These are phyloP conservation scores for Ceyx cyanopectus DNA, from an alignment of 2,113 vertebrate genomes.

Conservation along the genomic window DNA sequence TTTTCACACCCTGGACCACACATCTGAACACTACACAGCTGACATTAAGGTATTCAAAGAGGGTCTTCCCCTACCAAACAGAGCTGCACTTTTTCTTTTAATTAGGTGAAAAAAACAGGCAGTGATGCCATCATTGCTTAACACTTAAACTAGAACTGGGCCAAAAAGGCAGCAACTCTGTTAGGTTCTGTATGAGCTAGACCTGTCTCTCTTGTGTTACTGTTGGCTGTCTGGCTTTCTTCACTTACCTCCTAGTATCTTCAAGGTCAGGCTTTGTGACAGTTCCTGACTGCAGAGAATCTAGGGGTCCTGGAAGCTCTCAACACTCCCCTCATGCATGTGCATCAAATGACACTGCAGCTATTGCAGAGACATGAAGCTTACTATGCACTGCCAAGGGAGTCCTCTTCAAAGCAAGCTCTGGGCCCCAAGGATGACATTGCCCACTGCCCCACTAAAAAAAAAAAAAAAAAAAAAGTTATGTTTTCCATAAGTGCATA, in stretches of 20 bases:
- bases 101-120: neutral
- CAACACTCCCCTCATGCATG: no score
- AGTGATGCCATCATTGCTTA: neutral
- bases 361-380: neutral
- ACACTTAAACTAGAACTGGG: neutral
- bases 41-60: neutral
- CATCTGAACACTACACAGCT: neutral
- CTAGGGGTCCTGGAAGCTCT: neutral
- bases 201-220: neutral
- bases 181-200: neutral
- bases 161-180: neutral
- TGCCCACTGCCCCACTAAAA: neutral
- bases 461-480: neutral
- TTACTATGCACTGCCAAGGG: neutral
- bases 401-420: neutral
- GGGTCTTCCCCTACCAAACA: neutral
- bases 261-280: neutral
- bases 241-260: neutral
- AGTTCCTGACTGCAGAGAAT: neutral
- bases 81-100: neutral
- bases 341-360: neutral
- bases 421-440: neutral
- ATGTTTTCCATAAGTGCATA: neutral
- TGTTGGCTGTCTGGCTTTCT: neutral
- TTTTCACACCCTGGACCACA: neutral